Percentiles rank a stretch among this genome's conserved stretches.
Conservation (phyloP, 2,797 vertebrate species). For the Rhynchotus rufescens region DNA sequence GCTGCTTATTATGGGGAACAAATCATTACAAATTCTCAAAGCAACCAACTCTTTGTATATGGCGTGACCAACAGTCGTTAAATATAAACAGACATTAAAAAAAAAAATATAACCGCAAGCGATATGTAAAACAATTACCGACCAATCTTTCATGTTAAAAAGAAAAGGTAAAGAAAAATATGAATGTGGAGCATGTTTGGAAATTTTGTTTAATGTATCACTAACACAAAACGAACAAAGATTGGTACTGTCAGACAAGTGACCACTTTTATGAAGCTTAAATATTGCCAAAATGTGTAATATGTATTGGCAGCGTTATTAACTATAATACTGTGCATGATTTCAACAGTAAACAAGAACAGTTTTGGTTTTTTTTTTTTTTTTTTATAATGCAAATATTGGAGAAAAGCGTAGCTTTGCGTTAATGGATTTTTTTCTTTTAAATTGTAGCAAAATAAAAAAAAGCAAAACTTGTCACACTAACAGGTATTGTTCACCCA, state of each 20-base stretch:
- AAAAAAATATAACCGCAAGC: slow-evolving; percentile 73
- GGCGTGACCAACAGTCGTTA: slow-evolving; percentile 73
- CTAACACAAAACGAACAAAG: slow-evolving; percentile 70
- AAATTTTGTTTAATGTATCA: slow-evolving; percentile 68
- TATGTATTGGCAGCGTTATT: slow-evolving; percentile 60
- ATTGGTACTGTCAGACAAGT: slow-evolving; percentile 63
- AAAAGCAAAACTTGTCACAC: slow-evolving; percentile 74
- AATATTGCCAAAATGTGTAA: slow-evolving; percentile 68
- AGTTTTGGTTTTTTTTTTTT: slow-evolving; percentile 46
- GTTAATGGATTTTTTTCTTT: slow-evolving; percentile 57
- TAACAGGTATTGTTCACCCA: slow-evolving; percentile 67
- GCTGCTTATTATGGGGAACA: slow-evolving; percentile 70
- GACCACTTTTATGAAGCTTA: slow-evolving; percentile 79
- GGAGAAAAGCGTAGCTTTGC: slow-evolving; percentile 65
- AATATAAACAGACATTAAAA: slow-evolving; percentile 76
- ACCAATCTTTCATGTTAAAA: slow-evolving; percentile 74
- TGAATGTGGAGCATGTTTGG: slow-evolving; percentile 36
- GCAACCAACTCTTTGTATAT: slow-evolving; percentile 66
- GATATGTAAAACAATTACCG: slow-evolving; percentile 71
- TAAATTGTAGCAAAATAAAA: slow-evolving; percentile 66
- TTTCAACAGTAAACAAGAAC: slow-evolving; percentile 63
- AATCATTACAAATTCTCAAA: slow-evolving; percentile 74
- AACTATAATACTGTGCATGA: slow-evolving; percentile 51
- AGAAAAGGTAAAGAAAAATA: slow-evolving; percentile 6
- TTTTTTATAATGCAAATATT: slow-evolving; percentile 62